Evolutionary conservation across 2,888 invertebrate species (phyloP), one percentile per base, ranked within the genome.

Genomic region (Microchrysa polita): DNA sequence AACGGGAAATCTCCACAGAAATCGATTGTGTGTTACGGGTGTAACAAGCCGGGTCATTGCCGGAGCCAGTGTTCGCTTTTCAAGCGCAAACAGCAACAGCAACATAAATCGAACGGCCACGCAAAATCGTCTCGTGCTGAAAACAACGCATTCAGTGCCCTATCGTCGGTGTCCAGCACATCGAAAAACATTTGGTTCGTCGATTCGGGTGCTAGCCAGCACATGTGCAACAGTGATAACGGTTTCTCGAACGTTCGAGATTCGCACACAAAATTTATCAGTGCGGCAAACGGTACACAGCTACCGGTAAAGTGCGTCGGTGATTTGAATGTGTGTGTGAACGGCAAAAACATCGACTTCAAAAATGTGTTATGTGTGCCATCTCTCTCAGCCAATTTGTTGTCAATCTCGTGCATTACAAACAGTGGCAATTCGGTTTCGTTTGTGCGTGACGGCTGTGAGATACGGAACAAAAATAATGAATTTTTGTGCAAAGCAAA

Each of bases 321-420:
- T 18, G 23, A 59, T 14, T 59, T 59, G 23, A 59, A 2, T 16
- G 2, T 59, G 4, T 9, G 5, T 14, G 4, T 18, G 2, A 59
- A 14, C 5, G 22, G 23, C 2, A 18, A 59, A 5, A 2, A 5
- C 23, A 22, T 4, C 2, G 14, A 44, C 1, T 52, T 74, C 4
- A 61, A 72, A 2, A 63, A 74, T 72, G 44, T 65, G 1, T 57
- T 73, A 42, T 73, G 69, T 60, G 65, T 76, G 18, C 77, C 76
- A n/a, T 67, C 73, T 5, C 48, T 78, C 5, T 27, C 73, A 16
- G 71, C 69, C 2, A 78, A 78, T 57, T 75, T 78, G 34, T 60
- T 78, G 14, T 77, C 77, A 18, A 76, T 77, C 4, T 72, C 74
- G 16, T 57, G 74, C 61, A 74, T 77, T 1, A 73, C 67, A 20